Conservation (phyloP, 2,888 invertebrate species). For the Campaea margaritaria region DNA sequence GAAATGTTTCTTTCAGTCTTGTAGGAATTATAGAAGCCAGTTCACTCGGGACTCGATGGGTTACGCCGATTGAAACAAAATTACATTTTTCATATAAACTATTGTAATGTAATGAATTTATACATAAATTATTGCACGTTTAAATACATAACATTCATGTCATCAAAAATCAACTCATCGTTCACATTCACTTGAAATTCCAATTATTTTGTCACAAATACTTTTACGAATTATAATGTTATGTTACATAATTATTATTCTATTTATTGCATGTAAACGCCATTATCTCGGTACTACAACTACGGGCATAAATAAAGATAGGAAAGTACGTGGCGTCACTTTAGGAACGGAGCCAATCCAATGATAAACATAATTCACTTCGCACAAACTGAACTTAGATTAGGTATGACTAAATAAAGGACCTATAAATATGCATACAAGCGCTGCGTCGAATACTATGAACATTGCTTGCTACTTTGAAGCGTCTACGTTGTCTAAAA, state of each 20-base stretch:
- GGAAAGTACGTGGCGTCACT: constrained; percentile 73
- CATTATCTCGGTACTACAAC: constrained; percentile 71
- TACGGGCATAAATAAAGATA: constrained; percentile 78
- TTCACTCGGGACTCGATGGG: constrained; percentile 67
- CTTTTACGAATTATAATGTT: constrained; percentile 44
- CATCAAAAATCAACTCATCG: constrained; percentile 42
- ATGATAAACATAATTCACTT: constrained; percentile 58
- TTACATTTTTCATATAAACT: constrained; percentile 62
- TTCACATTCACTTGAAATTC: constrained; percentile 48
- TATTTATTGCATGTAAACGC: constrained; percentile 66
- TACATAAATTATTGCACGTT: constrained; percentile 82
- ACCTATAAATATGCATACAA: constrained; percentile 71
- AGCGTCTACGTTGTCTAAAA: constrained; percentile 24
- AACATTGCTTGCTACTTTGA: constrained; percentile 11
- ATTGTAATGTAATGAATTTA: constrained; percentile 65
- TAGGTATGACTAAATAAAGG: constrained; percentile 82
- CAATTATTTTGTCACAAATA: constrained; percentile 59
- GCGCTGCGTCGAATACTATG: constrained; percentile 51
- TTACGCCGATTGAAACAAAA: constrained; percentile 72
- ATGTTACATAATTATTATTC: constrained; percentile 43
- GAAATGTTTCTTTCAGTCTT: constrained; percentile 81
- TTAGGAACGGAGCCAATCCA: constrained; percentile 80
- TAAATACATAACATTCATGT: constrained; percentile 66
- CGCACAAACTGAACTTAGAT: constrained; percentile 78
- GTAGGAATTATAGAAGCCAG: constrained; percentile 67